A percentile compares a stretch with the other conserved stretches of the same genome.
phyloP scores from a whole-genome alignment of 2,888 invertebrate species.

The Tachina fera region DNA sequence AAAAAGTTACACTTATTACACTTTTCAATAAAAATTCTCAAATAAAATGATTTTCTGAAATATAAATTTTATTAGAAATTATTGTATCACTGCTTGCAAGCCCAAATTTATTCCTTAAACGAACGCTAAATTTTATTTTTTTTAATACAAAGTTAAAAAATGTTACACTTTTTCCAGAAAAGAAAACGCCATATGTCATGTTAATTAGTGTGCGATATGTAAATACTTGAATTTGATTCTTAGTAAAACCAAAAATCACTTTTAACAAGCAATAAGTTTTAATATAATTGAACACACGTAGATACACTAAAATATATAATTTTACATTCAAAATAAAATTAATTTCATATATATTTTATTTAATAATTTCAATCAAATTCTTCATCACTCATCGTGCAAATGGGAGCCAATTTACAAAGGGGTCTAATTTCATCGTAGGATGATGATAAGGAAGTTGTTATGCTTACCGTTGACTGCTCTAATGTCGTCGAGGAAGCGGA shows the following conservation, averaged over 20 bases:
- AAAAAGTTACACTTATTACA: too few species aligned
- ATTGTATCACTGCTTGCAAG: too few species aligned
- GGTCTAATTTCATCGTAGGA: constrained; percentile 56
- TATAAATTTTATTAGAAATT: too few species aligned
- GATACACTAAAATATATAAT: not conserved
- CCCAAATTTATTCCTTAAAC: too few species aligned
- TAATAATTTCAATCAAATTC: constrained; percentile 73
- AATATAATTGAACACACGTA: constrained; percentile 22
- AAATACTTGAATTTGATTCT: not conserved
- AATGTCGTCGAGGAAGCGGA: constrained; percentile 58
- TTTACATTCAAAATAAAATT: constrained; percentile 14
- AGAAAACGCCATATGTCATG: too few species aligned
- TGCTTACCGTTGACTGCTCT: constrained; percentile 71
- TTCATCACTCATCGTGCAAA: constrained; percentile 85
- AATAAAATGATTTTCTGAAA: too few species aligned
- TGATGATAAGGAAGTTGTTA: constrained; percentile 48
- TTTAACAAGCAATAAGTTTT: constrained; percentile 20
- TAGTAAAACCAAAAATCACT: constrained; percentile 21
- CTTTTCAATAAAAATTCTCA: too few species aligned
- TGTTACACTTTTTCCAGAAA: too few species aligned
- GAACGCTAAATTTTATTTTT: too few species aligned
- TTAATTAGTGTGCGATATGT: constrained; percentile 3
- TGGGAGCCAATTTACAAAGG: constrained; percentile 82
- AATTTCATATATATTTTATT: not conserved
- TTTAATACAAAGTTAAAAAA: too few species aligned